A percentile compares a stretch with the other conserved stretches of the same genome.
Conservation (phyloP, 2,888 invertebrate genomes). For the Tipula lateralis region DNA sequence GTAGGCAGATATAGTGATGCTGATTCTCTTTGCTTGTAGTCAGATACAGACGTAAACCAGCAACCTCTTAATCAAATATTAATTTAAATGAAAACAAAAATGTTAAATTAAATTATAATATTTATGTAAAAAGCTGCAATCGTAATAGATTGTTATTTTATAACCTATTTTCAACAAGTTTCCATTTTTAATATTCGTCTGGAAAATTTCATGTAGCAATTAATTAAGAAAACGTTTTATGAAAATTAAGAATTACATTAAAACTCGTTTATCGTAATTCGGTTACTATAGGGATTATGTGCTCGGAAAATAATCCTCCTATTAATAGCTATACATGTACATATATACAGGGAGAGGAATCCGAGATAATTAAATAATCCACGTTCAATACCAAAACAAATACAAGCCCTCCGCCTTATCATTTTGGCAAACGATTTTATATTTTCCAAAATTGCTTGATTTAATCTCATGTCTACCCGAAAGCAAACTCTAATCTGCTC, state of each 20-base stretch:
- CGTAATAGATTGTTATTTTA: background rate
- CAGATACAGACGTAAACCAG: too few relatives aligned
- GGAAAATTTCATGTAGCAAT: background rate
- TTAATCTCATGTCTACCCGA: background rate
- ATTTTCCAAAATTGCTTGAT: background rate
- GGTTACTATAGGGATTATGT: background rate
- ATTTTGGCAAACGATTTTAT: too few relatives aligned
- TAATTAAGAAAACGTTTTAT: background rate
- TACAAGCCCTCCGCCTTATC: too few relatives aligned
- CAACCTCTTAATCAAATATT: too few relatives aligned
- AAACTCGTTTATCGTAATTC: background rate
- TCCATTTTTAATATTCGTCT: background rate
- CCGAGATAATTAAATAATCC: background rate
- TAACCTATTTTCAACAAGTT: background rate
- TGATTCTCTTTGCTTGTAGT: too few relatives aligned
- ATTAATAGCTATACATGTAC: background rate
- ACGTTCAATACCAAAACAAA: background rate
- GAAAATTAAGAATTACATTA: background rate
- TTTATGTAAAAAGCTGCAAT: background rate
- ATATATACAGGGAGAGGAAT: too few relatives aligned
- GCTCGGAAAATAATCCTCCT: background rate
- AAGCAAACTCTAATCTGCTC: background rate
- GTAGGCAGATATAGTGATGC: too few relatives aligned
- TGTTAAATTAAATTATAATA: too few relatives aligned
- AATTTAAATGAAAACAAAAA: too few relatives aligned